Base-by-base conservation (phyloP, 2,797 vertebrate genomes). In the Rhynchotus rufescens region DNA sequence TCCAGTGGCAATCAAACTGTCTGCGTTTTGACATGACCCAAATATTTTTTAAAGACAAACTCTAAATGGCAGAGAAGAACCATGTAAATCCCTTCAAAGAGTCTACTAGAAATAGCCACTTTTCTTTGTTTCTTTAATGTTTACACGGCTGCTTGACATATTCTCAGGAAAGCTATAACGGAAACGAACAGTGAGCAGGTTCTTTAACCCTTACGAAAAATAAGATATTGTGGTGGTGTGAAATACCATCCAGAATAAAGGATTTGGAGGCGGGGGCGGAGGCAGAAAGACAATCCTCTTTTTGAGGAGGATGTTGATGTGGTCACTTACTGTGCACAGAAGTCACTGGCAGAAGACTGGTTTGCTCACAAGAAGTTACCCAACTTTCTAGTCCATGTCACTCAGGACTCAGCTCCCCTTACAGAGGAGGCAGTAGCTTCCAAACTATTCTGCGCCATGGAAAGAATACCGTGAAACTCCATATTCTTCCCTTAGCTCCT, bases 281-380 rank as follows among this genome's bases (percentile, higher is more conserved):
- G 49, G 23, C 23, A 51, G 49, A 40, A 28, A 54, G 8, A 61
- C 54, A 45, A 54, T 60, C 26, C 44, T 82, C 1, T 40, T 40
- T 40, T 40, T 40, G 40, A 16, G 32, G 44, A 60, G 4, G 0
- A 0, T 23, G 9, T 14, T 66, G 49, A 77, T 36, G 22, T 45
- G 59, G 47, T 34, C 59, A 26, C 7, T 52, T 71, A 45, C 13
- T 2, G 13, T 47, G 45, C 51, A 80, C 38, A 86, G 44, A 4
- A 52, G 30, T 3, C 12, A 26, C 67, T 67, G 84, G 23, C 32
- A 57, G 51, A 83, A 52, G 20, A 34, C 32, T 65, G 36, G 14
- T 30, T 47, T 81, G 28, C 61, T 62, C 34, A 65, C 34, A 44
- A 22, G 9, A 34, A 54, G 36, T 42, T 45, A 74, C 9, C 42